These are phyloP conservation scores for Rousettus madagascariensis DNA, from an alignment of 2,797 vertebrate species.

Conservation along the genomic window DNA sequence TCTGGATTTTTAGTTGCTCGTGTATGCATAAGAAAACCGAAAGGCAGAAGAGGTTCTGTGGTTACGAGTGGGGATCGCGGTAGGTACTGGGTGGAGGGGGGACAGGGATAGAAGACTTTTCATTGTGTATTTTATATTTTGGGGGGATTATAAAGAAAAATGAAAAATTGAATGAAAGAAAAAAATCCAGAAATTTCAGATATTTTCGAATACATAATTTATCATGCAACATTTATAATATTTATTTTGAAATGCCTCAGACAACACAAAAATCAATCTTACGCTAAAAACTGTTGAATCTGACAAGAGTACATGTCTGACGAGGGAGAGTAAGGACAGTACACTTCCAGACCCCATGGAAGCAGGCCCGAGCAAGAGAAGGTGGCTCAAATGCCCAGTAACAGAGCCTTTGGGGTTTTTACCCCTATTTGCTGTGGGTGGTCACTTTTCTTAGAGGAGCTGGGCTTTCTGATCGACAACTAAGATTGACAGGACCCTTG, in stretches of 20 bases:
- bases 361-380: no score
- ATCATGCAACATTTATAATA: constrained; percentile 30
- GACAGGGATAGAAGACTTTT: neutral
- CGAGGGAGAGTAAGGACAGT: no score
- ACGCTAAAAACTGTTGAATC: neutral
- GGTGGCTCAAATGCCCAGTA: no score
- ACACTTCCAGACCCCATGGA: no score
- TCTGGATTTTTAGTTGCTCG: neutral
- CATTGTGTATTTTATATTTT: neutral
- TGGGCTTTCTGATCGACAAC: no score
- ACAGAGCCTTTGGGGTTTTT: no score
- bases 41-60: neutral
- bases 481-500: no score
- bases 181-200: neutral
- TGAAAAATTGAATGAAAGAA: neutral
- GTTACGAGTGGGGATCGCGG: neutral
- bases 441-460: no score
- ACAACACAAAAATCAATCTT: constrained; percentile 16
- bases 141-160: neutral
- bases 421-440: no score
- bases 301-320: neutral
- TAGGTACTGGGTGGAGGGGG: neutral
- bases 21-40: neutral
- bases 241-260: constrained; percentile 10
- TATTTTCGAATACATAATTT: constrained; percentile 32